phyloP scores from a whole-genome alignment of 1,140 invertebrate genomes.

The Popillia japonica region DNA sequence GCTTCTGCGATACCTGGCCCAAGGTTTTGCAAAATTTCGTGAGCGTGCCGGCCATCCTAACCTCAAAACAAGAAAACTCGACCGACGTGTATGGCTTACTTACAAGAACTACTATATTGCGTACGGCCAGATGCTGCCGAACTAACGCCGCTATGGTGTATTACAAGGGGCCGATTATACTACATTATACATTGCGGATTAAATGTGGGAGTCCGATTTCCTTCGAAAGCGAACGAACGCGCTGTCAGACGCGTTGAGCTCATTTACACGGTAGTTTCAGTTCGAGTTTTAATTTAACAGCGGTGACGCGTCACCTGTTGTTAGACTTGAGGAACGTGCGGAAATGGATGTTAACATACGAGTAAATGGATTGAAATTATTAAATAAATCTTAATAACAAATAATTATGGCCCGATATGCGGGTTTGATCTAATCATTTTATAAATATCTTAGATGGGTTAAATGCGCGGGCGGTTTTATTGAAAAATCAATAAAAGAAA shows the following conservation, averaged over 20 bases:
- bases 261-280: slow-evolving; percentile 35
- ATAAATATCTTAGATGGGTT: no score
- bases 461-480: no score
- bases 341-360: no score
- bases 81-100: neutral
- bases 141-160: slow-evolving; percentile 11
- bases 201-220: slow-evolving; percentile 41
- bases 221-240: slow-evolving; percentile 40
- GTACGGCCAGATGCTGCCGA: neutral
- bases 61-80: slow-evolving; percentile 43
- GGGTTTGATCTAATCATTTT: no score
- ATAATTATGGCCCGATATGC: no score
- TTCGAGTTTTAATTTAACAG: neutral
- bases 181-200: slow-evolving; percentile 25
- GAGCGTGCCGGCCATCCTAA: slow-evolving; percentile 56
- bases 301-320: neutral
- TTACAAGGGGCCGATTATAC: neutral
- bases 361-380: no score
- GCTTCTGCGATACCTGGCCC: slow-evolving; percentile 39
- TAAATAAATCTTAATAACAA: no score
- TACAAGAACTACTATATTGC: slow-evolving; percentile 25
- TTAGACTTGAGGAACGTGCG: neutral
- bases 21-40: slow-evolving; percentile 55
- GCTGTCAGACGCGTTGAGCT: neutral
- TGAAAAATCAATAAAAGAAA: no score